Percentiles rank a stretch among this genome's conserved stretches.
phyloP scores from a whole-genome alignment of 2,797 vertebrate genomes.

The Siniperca scherzeri region DNA sequence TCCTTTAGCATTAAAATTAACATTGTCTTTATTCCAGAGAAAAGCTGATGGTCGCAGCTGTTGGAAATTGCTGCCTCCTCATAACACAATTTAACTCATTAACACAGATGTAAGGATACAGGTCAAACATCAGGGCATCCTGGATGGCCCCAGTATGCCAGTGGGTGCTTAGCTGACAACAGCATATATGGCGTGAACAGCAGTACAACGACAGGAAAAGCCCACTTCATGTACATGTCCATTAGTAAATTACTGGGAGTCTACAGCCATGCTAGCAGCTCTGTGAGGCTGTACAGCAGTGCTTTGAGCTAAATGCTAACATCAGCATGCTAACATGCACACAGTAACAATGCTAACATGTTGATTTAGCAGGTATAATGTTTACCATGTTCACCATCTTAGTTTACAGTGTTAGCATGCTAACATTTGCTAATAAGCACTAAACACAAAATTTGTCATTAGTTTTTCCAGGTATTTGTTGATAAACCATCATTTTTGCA shows the following conservation, averaged over 20 bases:
- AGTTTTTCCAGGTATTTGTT: too few relatives aligned
- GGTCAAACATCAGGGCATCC: not conserved
- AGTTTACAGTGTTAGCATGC: too few relatives aligned
- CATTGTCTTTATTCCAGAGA: not conserved
- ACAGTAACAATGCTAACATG: not conserved
- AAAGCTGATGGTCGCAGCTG: not conserved
- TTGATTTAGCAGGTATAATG: too few relatives aligned
- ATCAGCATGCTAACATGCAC: not conserved
- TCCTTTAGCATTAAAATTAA: slow-evolving; percentile 8
- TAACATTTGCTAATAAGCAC: not conserved
- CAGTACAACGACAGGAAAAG: not conserved
- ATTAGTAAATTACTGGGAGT: not conserved
- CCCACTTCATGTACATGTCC: not conserved
- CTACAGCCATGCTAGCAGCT: not conserved
- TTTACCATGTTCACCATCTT: too few relatives aligned
- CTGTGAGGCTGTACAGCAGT: not conserved
- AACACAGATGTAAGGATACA: slow-evolving; percentile 6
- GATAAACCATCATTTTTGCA: too few relatives aligned
- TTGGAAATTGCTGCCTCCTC: not conserved
- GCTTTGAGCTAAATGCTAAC: not conserved
- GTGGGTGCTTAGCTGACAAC: not conserved
- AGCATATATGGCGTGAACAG: not conserved
- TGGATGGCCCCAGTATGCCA: not conserved
- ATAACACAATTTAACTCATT: slow-evolving; percentile 2
- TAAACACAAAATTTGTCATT: not conserved